These are phyloP conservation scores for Netelia melanura DNA, from an alignment of 2,888 invertebrate species.

Conservation along the genomic window DNA sequence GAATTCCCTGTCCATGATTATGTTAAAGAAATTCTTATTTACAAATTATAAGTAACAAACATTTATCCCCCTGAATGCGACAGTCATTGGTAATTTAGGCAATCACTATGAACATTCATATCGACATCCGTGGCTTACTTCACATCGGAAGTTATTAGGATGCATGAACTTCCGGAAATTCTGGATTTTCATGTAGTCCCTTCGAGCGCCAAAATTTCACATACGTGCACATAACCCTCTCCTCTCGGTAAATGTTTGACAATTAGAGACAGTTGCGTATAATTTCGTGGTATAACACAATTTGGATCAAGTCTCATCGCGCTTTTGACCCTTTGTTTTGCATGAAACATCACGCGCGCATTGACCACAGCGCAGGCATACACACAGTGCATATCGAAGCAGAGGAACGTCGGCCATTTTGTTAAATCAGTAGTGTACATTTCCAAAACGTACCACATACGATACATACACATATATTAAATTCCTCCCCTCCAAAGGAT, in stretches of 20 bases:
- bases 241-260: neutral
- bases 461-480: constrained; percentile 36
- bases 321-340: neutral
- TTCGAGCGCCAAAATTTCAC: constrained; percentile 61
- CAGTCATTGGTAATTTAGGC: no score
- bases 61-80: no score
- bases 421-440: constrained; percentile 74
- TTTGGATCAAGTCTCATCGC: neutral
- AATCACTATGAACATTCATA: no score
- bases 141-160: neutral
- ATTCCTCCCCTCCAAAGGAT: constrained; percentile 52
- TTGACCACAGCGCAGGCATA: neutral
- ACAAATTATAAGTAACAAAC: no score
- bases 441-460: constrained; percentile 78
- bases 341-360: neutral
- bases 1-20: no score
- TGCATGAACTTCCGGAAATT: constrained; percentile 42
- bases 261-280: neutral
- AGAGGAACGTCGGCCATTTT: constrained; percentile 79
- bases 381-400: constrained; percentile 28
- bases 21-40: no score
- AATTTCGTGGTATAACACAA: neutral
- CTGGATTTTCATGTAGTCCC: constrained; percentile 33
- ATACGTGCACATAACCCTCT: constrained; percentile 34
- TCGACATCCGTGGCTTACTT: no score